Base-by-base conservation (phyloP, 2,888 invertebrate genomes). In the Sinopyrophorus schimmeli region DNA sequence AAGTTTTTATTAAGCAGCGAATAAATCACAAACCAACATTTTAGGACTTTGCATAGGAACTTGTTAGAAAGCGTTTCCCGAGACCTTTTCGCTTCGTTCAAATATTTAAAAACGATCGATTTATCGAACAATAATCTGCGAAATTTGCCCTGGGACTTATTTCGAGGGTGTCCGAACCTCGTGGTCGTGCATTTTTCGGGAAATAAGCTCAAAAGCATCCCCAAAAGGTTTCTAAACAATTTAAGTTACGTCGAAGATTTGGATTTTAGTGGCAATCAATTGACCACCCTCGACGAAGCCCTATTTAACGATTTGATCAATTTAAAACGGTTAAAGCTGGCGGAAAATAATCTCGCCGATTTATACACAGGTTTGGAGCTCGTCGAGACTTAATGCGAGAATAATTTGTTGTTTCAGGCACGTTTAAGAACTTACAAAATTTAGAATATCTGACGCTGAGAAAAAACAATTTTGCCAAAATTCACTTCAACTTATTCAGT, bases 241-340 rank as follows among this genome's bases (percentile, higher is more conserved):
- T 73, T 86, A 15, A 70, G 73, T 5, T 76, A 77, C 2, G 68
- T 89, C 10, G 80, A 81, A 60, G 84, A 86, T 63, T 72, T 90
- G 47, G 88, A 89, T 71, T 70, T 89, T 11, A 83, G 84, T 2
- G 80, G 79, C 47, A 89, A 89, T 69, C 76, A 77, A 61, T 74
- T 89, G 54, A 77, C 78, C 37, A 73, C 71, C 9, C 72, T 89
- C 30, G 78, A 81, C 48, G 78, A 78, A 27, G 76, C 76, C 35
- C 74, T 81, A 1, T 82, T 87, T 60, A 62, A 65, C 3, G 75
- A 79, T 34, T 69, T 87, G 32, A 73, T 67, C 38, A 76, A 76
- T 18, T 70, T 89, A 21, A 80, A 79, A 61, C 76, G 80, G 53
- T 72, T 89, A 32, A 85, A 86, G 63, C 66, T 89, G 6, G 83